Percentiles rank a stretch among this genome's conserved stretches.
Evolutionary conservation across 1,140 invertebrate genomes (phyloP).

Genomic region (Drosophila ogumai): DNA sequence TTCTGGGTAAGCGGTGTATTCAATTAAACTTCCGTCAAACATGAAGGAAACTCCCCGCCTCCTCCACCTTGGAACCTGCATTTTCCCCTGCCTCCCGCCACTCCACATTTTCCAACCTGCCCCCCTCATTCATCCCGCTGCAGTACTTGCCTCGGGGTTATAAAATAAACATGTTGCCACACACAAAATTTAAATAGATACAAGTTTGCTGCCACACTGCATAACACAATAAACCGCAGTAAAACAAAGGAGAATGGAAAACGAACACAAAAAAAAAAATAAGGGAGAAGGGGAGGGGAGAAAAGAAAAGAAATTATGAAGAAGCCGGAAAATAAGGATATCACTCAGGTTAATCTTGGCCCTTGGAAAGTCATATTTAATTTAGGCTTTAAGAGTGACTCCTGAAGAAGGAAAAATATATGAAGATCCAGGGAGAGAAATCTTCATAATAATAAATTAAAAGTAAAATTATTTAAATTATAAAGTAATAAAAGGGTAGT

Average conservation of each 20-base stretch:
- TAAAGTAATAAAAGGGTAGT: too few relatives aligned
- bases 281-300: neutral
- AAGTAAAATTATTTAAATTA: neutral
- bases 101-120: neutral
- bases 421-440: neutral
- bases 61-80: neutral
- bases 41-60: constrained; percentile 59
- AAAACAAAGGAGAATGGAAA: constrained; percentile 41
- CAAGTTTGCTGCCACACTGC: constrained; percentile 77
- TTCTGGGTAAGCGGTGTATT: constrained; percentile 70
- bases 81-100: neutral
- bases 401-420: neutral
- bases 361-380: constrained; percentile 9
- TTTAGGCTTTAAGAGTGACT: neutral
- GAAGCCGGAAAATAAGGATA: constrained; percentile 3
- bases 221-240: constrained; percentile 81
- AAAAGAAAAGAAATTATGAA: constrained; percentile 20
- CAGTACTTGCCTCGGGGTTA: constrained; percentile 72
- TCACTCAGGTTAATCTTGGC: constrained; percentile 11
- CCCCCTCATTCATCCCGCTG: neutral
- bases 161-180: constrained; percentile 85
- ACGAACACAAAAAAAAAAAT: neutral
- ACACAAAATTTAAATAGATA: constrained; percentile 85
- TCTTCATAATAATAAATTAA: neutral
- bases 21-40: constrained; percentile 84